These are phyloP conservation scores for Zygothrica quintamaculata DNA, from an alignment of 2,888 invertebrate genomes.

Conservation along the genomic window DNA sequence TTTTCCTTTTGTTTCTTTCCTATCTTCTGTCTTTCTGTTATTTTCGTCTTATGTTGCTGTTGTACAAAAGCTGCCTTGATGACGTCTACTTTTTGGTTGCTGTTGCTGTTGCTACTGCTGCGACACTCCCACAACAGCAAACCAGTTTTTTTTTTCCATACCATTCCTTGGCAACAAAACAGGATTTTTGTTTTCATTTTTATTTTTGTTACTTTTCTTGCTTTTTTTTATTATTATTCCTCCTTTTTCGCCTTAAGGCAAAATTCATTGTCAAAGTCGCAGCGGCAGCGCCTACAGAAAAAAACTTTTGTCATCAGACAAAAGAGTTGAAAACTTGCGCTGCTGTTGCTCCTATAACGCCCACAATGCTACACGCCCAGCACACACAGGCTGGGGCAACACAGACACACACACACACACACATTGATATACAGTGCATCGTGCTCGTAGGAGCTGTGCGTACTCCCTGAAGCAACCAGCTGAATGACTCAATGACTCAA, in stretches of 20 bases:
- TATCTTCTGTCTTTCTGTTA: neutral
- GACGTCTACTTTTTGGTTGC: conserved; percentile 61
- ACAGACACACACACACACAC: conserved; percentile 6
- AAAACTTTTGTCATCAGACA: conserved; percentile 79
- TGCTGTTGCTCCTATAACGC: conserved; percentile 18
- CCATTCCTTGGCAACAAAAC: conserved; percentile 62
- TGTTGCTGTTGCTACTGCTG: conserved; percentile 29
- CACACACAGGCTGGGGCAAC: conserved; percentile 24
- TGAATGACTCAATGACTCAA: conserved; percentile 43
- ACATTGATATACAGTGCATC: conserved; percentile 57
- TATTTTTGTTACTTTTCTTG: conserved; percentile 33
- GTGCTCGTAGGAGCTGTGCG: conserved; percentile 45
- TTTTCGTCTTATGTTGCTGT: conserved; percentile 4
- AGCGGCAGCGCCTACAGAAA: conserved; percentile 68
- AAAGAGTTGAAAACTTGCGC: conserved; percentile 71
- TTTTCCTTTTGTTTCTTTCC: neutral
- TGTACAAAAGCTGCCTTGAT: conserved; percentile 59
- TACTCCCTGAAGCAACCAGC: conserved; percentile 42
- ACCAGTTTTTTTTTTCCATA: conserved; percentile 57
- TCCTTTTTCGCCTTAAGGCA: conserved; percentile 66
- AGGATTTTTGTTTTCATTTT: conserved; percentile 52
- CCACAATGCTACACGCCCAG: conserved; percentile 42
- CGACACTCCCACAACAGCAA: conserved; percentile 66
- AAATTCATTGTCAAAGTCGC: conserved; percentile 80
- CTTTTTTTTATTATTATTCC: conserved; percentile 34